phyloP scores from a whole-genome alignment of 2,113 vertebrate species.

The Gasterosteus nipponicus region DNA sequence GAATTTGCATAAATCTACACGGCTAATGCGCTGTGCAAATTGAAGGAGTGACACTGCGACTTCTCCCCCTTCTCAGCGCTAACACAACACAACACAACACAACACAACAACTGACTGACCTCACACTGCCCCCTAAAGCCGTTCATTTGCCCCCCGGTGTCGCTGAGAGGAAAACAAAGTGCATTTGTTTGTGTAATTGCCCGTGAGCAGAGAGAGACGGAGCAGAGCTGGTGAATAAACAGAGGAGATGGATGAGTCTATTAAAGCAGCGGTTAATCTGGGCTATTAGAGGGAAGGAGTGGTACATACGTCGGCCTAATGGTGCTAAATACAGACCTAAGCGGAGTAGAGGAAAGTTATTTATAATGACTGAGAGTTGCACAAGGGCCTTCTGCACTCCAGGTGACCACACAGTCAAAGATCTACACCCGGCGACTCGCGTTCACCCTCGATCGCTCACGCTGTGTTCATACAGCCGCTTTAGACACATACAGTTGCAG shows the following conservation, averaged over 20 bases:
- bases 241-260: conserved; percentile 76
- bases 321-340: conserved; percentile 69
- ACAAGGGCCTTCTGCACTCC: conserved; percentile 15
- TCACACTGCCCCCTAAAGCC: conserved; percentile 58
- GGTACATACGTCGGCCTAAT: conserved; percentile 69
- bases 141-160: conserved; percentile 49
- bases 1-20: conserved; percentile 78
- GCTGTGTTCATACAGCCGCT: too few relatives aligned
- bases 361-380: conserved; percentile 52
- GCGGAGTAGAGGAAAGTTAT: conserved; percentile 30
- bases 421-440: neutral
- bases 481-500: neutral
- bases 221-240: conserved; percentile 69
- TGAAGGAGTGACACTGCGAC: conserved; percentile 58
- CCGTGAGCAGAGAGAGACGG: conserved; percentile 66
- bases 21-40: conserved; percentile 64
- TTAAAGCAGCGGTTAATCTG: conserved; percentile 72
- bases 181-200: conserved; percentile 79
- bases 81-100: conserved; percentile 54
- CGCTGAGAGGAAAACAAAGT: conserved; percentile 68
- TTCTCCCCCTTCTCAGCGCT: conserved; percentile 53
- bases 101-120: conserved; percentile 57
- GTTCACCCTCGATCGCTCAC: neutral
- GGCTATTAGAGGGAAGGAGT: conserved; percentile 72
- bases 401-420: conserved; percentile 1